A percentile compares a stretch with the other conserved stretches of the same genome.
These are phyloP conservation scores for Macropodus opercularis DNA, from an alignment of 2,797 vertebrate species.

Conservation along the genomic window DNA sequence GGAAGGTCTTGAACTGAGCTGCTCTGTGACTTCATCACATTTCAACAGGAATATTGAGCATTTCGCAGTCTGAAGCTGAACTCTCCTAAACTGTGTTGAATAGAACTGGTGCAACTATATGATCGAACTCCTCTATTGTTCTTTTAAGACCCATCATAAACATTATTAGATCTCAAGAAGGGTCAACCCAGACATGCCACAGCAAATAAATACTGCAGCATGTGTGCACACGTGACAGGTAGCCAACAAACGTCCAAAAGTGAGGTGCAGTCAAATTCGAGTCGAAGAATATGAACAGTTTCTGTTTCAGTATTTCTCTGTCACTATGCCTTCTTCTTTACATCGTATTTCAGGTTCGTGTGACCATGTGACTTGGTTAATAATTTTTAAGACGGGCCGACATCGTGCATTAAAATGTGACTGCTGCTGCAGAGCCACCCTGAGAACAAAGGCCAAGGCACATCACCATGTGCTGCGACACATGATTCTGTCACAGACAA, in stretches of 20 bases:
- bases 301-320: not conserved
- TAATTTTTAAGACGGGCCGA: constrained; percentile 63
- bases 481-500: constrained; percentile 53
- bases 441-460: constrained; percentile 78
- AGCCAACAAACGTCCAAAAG: too few species aligned
- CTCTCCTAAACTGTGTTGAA: constrained; percentile 10
- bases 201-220: constrained; percentile 37
- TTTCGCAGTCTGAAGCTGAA: constrained; percentile 43
- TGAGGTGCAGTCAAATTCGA: not conserved
- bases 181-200: constrained; percentile 38
- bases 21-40: constrained; percentile 75
- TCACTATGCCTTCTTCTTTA: not conserved
- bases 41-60: constrained; percentile 66
- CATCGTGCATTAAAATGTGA: constrained; percentile 72
- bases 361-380: constrained; percentile 65
- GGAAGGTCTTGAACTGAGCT: constrained; percentile 62
- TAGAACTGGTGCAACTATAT: not conserved
- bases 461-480: constrained; percentile 58
- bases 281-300: not conserved
- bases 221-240: not conserved
- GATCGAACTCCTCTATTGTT: not conserved
- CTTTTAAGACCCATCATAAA: not conserved
- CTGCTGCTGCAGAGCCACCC: constrained; percentile 53
- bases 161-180: constrained; percentile 13
- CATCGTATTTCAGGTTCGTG: constrained; percentile 16